Base-by-base conservation (phyloP, 2,113 vertebrate genomes). In the Bubo scandiacus region DNA sequence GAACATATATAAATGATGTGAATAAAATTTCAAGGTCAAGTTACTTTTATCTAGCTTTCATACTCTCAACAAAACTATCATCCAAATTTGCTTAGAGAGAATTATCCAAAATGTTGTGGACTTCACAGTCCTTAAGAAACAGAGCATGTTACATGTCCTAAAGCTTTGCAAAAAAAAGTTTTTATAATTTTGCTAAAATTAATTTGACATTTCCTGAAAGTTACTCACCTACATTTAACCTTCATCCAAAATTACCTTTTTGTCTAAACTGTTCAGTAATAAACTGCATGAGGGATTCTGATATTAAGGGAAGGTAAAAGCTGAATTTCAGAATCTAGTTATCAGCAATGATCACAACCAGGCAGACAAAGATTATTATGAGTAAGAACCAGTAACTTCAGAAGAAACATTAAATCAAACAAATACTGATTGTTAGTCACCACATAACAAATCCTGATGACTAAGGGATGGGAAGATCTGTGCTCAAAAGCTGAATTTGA, bases 371-470 rank as follows among this genome's bases (percentile, higher is more conserved):
- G 36, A 40, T 72, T 34, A 27, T 26, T 43, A 9, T 10, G 11
- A 89, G 20, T 38, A 93, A 73, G 12, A 32, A 88, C 27, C 51
- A 71, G 12, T n/a, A 83, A 87, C 9, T 54, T 20, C 26, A 79
- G 67, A 81, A 43, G n/a, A 94, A 88, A 72, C 36, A 55, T 61
- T 86, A 97, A 96, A 74, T 92, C 19, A 91, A 94, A 96, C 67
- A 81, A 66, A 62, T 81, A 79, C n/a, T 66, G 88, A 91, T 90
- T 97, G 63, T 86, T 92, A 96, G 92, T 93, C 90, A 95, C n/a
- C 86, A 78, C 9, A 8, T 17, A 77, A 88, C 13, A 88, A 57
- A 77, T 20, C 61, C 15, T 29, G 36, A 51, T 26, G n/a, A 47
- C 10, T 67, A 51, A 21, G 16, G 15, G 17, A 80, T 32, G 25